These are phyloP conservation scores for Eumerus sabulonum DNA, from an alignment of 2,888 invertebrate species.

Conservation along the genomic window DNA sequence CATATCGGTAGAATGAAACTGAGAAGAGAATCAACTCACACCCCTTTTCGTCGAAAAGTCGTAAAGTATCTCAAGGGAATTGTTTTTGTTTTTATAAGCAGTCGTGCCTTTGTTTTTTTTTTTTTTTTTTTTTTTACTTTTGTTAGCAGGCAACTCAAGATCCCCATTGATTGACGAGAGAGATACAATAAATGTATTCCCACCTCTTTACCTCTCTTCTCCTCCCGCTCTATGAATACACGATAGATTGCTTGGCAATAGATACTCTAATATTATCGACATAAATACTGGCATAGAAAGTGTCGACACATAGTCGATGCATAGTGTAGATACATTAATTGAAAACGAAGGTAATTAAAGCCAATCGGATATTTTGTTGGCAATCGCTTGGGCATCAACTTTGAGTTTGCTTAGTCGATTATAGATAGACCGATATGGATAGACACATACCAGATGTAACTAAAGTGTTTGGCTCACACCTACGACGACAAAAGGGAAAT, in stretches of 20 bases:
- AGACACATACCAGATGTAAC: background rate
- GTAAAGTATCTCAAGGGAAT: background rate
- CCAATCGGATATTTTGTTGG: slow-evolving; percentile 55
- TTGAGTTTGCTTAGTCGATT: slow-evolving; percentile 33
- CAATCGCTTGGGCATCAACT: slow-evolving; percentile 37
- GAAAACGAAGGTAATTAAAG: slow-evolving; percentile 55
- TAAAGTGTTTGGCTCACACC: slow-evolving; percentile 54
- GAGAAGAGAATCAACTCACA: background rate
- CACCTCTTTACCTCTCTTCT: slow-evolving; percentile 21
- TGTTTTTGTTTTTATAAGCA: too few relatives aligned
- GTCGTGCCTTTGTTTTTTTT: background rate
- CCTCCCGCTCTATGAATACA: slow-evolving; percentile 30
- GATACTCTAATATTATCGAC: slow-evolving; percentile 9
- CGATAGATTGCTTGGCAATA: slow-evolving; percentile 33
- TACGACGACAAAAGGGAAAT: background rate
- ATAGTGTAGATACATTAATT: slow-evolving; percentile 32
- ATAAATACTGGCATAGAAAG: too few relatives aligned
- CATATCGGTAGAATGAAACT: background rate
- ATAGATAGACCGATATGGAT: slow-evolving; percentile 10
- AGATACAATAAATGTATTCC: slow-evolving; percentile 58
- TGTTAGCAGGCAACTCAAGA: slow-evolving; percentile 11
- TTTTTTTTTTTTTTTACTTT: too few relatives aligned
- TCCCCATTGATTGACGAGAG: slow-evolving; percentile 36
- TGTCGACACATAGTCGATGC: background rate
- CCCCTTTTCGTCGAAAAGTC: background rate